phyloP scores from a whole-genome alignment of 37 sponge, comb jelly and placozoan species.

The Tethya wilhelma region DNA sequence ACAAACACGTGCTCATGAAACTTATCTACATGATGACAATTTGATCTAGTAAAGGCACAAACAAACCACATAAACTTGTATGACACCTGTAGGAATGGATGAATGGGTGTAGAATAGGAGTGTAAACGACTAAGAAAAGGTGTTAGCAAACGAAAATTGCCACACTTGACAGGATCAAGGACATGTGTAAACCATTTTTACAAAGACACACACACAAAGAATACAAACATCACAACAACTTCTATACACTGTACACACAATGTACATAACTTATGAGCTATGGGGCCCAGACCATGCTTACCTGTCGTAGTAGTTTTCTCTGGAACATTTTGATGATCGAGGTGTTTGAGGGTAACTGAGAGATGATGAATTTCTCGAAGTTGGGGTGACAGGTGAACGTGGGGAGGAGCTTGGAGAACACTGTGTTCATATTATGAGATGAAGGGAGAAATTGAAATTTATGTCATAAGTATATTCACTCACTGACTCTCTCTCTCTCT shows the following conservation, averaged over 20 bases:
- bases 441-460: constrained; percentile 80
- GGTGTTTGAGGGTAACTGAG: constrained; percentile 16
- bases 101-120: too few relatives aligned
- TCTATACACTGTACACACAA: background rate
- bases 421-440: constrained; percentile 69
- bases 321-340: constrained; percentile 6
- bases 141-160: too few relatives aligned
- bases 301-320: constrained; percentile 44
- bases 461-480: too few relatives aligned
- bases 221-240: background rate
- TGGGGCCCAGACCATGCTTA: background rate
- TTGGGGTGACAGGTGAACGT: constrained; percentile 24
- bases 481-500: too few relatives aligned
- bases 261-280: background rate
- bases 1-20: too few relatives aligned
- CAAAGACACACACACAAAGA: background rate
- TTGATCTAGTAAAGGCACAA: too few relatives aligned
- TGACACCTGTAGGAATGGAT: too few relatives aligned
- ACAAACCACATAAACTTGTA: too few relatives aligned
- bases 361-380: background rate
- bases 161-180: too few relatives aligned
- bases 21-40: too few relatives aligned
- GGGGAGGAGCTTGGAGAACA: constrained; percentile 23
- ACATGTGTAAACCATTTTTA: background rate
- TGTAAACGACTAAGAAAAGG: too few relatives aligned